phyloP scores from a whole-genome alignment of 2,113 vertebrate genomes.

The Nothocercus nigrocapillus region DNA sequence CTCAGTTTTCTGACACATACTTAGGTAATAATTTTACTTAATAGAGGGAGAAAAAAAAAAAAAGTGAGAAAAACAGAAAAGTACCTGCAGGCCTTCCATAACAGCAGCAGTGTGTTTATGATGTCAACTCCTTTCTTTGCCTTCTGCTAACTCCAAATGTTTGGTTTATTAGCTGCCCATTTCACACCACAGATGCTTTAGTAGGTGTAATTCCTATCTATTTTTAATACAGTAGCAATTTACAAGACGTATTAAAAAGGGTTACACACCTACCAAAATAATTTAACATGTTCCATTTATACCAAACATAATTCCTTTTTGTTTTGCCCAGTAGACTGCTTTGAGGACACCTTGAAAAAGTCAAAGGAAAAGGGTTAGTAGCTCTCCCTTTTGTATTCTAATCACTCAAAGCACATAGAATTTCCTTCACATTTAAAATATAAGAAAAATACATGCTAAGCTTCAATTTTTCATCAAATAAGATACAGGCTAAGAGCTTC shows the following conservation, averaged over 20 bases:
- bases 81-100: not conserved
- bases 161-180: not conserved
- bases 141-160: not conserved
- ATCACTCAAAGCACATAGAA: not conserved
- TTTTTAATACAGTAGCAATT: not conserved
- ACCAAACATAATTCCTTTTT: not conserved
- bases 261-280: not conserved
- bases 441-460: not conserved
- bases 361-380: not conserved
- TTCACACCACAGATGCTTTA: not conserved
- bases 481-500: not conserved
- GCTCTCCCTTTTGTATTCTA: not conserved
- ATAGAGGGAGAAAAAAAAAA: not conserved
- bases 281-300: not conserved
- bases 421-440: not conserved
- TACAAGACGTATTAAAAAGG: not conserved
- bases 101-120: not conserved
- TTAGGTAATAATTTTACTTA: constrained; percentile 9
- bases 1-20: constrained; percentile 35
- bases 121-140: not conserved
- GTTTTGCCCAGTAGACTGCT: not conserved
- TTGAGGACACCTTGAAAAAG: not conserved
- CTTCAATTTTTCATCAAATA: not conserved
- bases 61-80: not conserved
- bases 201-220: not conserved